These are phyloP conservation scores for Drosophila helvetica DNA, from an alignment of 2,888 invertebrate genomes.

Conservation along the genomic window DNA sequence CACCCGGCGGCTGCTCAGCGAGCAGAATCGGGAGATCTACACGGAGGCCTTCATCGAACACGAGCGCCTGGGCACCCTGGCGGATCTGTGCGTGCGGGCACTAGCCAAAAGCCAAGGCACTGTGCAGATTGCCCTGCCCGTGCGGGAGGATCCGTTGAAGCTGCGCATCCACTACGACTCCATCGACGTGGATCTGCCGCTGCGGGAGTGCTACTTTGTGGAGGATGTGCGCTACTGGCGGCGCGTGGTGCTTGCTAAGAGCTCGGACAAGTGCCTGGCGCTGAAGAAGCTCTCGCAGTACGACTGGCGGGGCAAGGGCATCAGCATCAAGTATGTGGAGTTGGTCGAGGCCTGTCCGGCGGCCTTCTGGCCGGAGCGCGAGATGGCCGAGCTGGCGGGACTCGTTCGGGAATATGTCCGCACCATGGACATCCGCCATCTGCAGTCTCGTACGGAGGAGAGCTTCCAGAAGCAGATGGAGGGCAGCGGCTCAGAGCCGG, in stretches of 20 bases:
- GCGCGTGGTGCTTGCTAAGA: constrained; percentile 73
- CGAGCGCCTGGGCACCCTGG: constrained; percentile 59
- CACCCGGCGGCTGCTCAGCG: constrained; percentile 58
- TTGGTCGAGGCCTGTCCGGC: constrained; percentile 74
- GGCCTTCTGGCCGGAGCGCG: constrained; percentile 68
- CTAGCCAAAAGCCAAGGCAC: constrained; percentile 61
- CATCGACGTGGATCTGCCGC: constrained; percentile 68
- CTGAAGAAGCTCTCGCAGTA: constrained; percentile 52
- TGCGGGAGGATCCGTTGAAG: constrained; percentile 55
- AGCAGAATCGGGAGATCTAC: constrained; percentile 65
- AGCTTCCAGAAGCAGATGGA: constrained; percentile 57
- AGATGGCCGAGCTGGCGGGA: constrained; percentile 65
- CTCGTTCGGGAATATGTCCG: constrained; percentile 63
- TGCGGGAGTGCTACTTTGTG: constrained; percentile 73
- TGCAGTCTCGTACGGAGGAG: constrained; percentile 67
- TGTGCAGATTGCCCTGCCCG: constrained; percentile 34
- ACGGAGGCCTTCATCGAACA: constrained; percentile 72
- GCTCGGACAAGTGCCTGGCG: constrained; percentile 55
- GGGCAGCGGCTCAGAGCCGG: constrained; percentile 49
- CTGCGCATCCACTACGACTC: constrained; percentile 71
- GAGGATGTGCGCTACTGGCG: constrained; percentile 74
- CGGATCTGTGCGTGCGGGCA: constrained; percentile 67
- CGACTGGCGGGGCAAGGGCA: constrained; percentile 71
- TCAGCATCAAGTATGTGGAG: constrained; percentile 76
- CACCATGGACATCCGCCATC: constrained; percentile 69